These are phyloP conservation scores for Cylloceria caligata DNA, from an alignment of 2,888 invertebrate species.

Conservation along the genomic window DNA sequence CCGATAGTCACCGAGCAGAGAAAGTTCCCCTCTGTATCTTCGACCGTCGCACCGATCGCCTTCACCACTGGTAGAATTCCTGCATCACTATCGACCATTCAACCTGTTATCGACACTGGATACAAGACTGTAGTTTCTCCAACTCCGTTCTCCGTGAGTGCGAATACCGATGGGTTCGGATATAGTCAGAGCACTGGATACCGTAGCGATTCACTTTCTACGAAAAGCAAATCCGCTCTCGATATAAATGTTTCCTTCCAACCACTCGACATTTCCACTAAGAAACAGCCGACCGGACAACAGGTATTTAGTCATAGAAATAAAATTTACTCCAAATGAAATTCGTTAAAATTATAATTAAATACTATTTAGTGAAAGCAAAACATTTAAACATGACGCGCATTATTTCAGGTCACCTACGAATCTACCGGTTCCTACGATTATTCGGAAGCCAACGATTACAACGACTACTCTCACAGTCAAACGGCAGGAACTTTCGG, in stretches of 20 bases:
- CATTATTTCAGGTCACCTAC: conserved; percentile 52
- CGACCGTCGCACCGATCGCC: conserved; percentile 72
- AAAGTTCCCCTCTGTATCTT: conserved; percentile 62
- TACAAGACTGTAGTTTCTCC: conserved; percentile 76
- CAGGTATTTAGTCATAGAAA: conserved; percentile 37
- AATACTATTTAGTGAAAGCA: background rate
- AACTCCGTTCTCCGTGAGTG: conserved; percentile 70
- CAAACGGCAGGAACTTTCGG: conserved; percentile 71
- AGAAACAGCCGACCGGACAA: conserved; percentile 52
- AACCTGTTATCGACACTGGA: conserved; percentile 74
- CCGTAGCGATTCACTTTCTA: conserved; percentile 62
- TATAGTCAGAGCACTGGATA: conserved; percentile 60
- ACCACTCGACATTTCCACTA: conserved; percentile 64
- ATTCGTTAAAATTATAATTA: too few relatives aligned
- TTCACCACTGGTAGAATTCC: conserved; percentile 77
- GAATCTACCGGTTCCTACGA: conserved; percentile 61
- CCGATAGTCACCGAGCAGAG: conserved; percentile 44
- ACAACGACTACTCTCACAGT: conserved; percentile 64
- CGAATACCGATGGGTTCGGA: conserved; percentile 59
- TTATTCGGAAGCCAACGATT: conserved; percentile 64
- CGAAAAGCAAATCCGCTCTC: conserved; percentile 59
- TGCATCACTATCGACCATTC: conserved; percentile 72
- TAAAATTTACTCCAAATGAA: background rate
- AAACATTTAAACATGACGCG: background rate
- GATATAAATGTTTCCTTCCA: conserved; percentile 74